Evolutionary conservation across 2,888 invertebrate species (phyloP).

Genomic region (Dione juno): DNA sequence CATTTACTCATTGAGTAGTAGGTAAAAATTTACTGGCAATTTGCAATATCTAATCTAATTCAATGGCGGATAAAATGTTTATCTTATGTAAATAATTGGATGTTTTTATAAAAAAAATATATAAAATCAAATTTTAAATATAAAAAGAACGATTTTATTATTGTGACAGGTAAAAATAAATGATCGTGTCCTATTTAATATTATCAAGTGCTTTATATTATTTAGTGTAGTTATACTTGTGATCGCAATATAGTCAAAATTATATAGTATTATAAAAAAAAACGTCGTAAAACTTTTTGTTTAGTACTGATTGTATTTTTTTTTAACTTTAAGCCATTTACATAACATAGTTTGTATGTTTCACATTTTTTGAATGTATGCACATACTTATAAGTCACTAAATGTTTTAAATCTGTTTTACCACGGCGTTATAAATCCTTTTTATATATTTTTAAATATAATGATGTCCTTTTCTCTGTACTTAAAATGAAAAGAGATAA

Average conservation of each 20-base stretch:
- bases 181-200: too few relatives aligned
- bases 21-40: too few relatives aligned
- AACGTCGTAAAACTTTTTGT: not conserved
- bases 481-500: not conserved
- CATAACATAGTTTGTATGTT: conserved; percentile 3
- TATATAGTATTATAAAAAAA: not conserved
- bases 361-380: not conserved
- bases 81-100: too few relatives aligned
- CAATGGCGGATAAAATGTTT: too few relatives aligned
- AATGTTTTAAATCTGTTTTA: not conserved
- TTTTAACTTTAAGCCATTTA: conserved; percentile 6
- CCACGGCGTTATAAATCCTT: not conserved
- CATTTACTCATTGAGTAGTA: not conserved
- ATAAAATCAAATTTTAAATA: too few relatives aligned
- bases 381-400: not conserved
- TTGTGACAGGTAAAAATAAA: too few relatives aligned
- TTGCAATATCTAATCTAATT: too few relatives aligned
- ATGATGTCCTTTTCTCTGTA: not conserved
- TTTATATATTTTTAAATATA: not conserved
- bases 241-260: conserved; percentile 24
- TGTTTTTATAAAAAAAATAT: too few relatives aligned
- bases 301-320: not conserved
- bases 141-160: too few relatives aligned
- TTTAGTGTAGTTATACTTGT: conserved; percentile 14
- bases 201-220: not conserved